These are phyloP conservation scores for Solenopsis invicta DNA, from an alignment of 1,140 invertebrate species.

Conservation along the genomic window DNA sequence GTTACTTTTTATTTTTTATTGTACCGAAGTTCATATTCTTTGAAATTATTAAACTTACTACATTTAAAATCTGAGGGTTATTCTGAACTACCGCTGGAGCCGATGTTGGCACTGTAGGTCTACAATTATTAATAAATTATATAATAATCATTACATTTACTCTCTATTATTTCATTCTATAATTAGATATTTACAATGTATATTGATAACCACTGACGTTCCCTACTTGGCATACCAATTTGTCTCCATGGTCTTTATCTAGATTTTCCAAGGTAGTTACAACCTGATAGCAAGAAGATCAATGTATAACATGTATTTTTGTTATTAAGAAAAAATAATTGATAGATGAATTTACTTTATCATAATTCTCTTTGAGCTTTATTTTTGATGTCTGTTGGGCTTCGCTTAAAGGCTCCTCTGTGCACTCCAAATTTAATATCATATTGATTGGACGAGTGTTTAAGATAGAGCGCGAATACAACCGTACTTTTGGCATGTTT, in stretches of 20 bases:
- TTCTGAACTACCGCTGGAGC: conserved; percentile 73
- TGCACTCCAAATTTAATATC: conserved; percentile 90
- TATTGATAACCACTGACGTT: conserved; percentile 83
- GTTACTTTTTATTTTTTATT: neutral
- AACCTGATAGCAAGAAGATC: conserved; percentile 72
- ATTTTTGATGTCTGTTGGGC: conserved; percentile 88
- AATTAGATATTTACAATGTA: conserved; percentile 79
- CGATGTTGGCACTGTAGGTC: conserved; percentile 74
- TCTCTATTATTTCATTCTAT: conserved; percentile 19
- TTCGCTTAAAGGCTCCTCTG: conserved; percentile 90
- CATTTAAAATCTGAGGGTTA: conserved; percentile 77
- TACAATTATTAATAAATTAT: conserved; percentile 57
- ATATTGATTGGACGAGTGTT: conserved; percentile 80
- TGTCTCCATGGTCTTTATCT: conserved; percentile 83
- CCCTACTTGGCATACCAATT: conserved; percentile 82
- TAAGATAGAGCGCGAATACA: conserved; percentile 78
- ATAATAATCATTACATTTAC: neutral
- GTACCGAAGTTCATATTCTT: neutral
- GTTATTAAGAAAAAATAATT: neutral
- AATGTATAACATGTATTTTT: neutral
- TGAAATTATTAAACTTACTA: conserved; percentile 75
- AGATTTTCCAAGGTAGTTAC: conserved; percentile 81
- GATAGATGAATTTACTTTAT: conserved; percentile 72
- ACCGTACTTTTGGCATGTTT: conserved; percentile 75
- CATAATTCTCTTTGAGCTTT: conserved; percentile 86